phyloP scores from a whole-genome alignment of 2,888 invertebrate species.

The Temnothorax unifasciatus region DNA sequence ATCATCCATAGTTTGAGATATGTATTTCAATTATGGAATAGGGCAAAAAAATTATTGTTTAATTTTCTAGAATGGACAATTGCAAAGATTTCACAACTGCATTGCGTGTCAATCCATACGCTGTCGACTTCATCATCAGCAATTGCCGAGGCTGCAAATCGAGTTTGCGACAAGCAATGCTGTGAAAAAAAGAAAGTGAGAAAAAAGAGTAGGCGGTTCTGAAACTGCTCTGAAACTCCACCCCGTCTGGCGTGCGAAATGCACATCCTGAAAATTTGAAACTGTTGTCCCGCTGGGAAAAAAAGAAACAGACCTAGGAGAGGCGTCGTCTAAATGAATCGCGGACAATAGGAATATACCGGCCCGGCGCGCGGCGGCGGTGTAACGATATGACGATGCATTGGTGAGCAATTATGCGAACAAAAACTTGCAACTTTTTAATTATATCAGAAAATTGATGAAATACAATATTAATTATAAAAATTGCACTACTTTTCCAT shows the following conservation, averaged over 20 bases:
- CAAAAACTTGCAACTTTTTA: neutral
- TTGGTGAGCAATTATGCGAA: neutral
- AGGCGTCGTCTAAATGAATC: slow-evolving; percentile 67
- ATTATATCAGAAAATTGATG: slow-evolving; percentile 13
- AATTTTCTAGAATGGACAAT: neutral
- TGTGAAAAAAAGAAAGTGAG: neutral
- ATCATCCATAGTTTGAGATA: neutral
- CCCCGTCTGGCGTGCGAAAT: slow-evolving; percentile 23
- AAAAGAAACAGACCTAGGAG: neutral
- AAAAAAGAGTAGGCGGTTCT: neutral
- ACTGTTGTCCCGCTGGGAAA: slow-evolving; percentile 44
- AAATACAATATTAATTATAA: slow-evolving; percentile 12
- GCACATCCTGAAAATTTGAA: slow-evolving; percentile 43
- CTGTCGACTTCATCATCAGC: slow-evolving; percentile 36
- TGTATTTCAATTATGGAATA: neutral
- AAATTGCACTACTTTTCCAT: neutral
- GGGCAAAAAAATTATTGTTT: slow-evolving; percentile 1
- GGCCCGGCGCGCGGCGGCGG: neutral
- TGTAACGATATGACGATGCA: slow-evolving; percentile 18
- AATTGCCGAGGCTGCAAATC: slow-evolving; percentile 37
- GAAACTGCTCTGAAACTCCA: slow-evolving; percentile 31
- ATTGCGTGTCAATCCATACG: neutral
- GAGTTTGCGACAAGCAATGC: slow-evolving; percentile 26
- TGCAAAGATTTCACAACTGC: neutral
- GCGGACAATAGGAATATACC: slow-evolving; percentile 63